Evolutionary conservation across 1,140 invertebrate genomes (phyloP).

Genomic region (Pseudomyrmex sp.): DNA sequence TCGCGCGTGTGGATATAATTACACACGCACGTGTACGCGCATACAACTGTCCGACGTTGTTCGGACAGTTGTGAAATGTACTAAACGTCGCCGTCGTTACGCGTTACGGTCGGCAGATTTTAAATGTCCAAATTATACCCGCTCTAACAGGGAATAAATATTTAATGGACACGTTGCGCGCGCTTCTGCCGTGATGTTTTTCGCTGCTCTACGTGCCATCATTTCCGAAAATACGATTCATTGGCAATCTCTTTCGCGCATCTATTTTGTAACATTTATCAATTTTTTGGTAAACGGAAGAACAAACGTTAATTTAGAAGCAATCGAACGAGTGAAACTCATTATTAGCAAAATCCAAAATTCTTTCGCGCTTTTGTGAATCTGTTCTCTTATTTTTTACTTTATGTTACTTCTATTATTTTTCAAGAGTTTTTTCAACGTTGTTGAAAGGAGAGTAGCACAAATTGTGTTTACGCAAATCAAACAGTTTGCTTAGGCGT

Average conservation of each 20-base stretch:
- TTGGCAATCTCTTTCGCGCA: neutral
- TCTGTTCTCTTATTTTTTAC: too few species aligned
- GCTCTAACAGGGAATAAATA: slow-evolving; percentile 34
- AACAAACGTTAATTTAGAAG: too few species aligned
- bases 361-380: too few species aligned
- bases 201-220: too few species aligned
- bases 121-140: neutral
- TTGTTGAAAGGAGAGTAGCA: neutral
- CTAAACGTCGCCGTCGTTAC: neutral
- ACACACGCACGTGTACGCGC: neutral
- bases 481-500: neutral
- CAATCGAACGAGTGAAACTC: too few species aligned
- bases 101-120: neutral
- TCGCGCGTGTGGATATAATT: neutral
- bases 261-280: too few species aligned
- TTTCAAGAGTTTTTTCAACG: neutral
- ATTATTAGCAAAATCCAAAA: too few species aligned
- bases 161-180: neutral
- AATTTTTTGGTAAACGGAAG: too few species aligned
- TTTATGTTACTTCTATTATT: too few species aligned
- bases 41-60: neutral
- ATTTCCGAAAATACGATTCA: neutral
- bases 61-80: neutral
- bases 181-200: neutral
- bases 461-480: neutral